A percentile compares a stretch with the other conserved stretches of the same genome.
Conservation (phyloP, 2,888 invertebrate genomes). For the Tipula vernalis region DNA sequence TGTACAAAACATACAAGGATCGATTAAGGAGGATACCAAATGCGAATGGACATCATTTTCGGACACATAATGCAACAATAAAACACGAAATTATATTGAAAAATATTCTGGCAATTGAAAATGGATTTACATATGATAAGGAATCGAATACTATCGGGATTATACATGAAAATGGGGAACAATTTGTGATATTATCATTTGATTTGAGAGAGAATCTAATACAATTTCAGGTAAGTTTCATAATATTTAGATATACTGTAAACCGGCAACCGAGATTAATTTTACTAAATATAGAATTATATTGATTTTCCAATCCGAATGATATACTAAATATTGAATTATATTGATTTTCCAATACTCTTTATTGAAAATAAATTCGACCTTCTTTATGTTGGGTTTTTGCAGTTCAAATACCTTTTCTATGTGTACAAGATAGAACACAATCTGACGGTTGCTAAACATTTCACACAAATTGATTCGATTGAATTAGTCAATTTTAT, state of each 20-base stretch:
- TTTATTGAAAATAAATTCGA: not conserved
- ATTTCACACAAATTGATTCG: not conserved
- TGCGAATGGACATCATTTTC: not conserved
- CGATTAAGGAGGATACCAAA: not conserved
- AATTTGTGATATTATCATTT: slow-evolving; percentile 1
- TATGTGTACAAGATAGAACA: not conserved
- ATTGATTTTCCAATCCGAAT: too few relatives aligned
- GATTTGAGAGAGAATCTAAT: not conserved
- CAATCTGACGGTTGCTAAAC: too few relatives aligned
- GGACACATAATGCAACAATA: not conserved
- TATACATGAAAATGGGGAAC: not conserved
- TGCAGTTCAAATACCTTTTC: not conserved
- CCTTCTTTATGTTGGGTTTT: not conserved
- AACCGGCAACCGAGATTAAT: not conserved
- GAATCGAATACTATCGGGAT: slow-evolving; percentile 7
- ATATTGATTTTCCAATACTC: not conserved
- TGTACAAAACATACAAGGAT: not conserved
- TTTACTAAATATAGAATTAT: too few relatives aligned
- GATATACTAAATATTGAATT: too few relatives aligned
- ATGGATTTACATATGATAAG: slow-evolving; percentile 1
- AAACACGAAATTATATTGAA: not conserved
- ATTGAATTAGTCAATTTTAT: too few relatives aligned
- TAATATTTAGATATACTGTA: not conserved
- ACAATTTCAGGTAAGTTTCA: slow-evolving; percentile 7
- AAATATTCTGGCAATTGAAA: not conserved